Evolutionary conservation across 2,113 vertebrate genomes (phyloP).

Genomic region (Dipodomys ordii): DNA sequence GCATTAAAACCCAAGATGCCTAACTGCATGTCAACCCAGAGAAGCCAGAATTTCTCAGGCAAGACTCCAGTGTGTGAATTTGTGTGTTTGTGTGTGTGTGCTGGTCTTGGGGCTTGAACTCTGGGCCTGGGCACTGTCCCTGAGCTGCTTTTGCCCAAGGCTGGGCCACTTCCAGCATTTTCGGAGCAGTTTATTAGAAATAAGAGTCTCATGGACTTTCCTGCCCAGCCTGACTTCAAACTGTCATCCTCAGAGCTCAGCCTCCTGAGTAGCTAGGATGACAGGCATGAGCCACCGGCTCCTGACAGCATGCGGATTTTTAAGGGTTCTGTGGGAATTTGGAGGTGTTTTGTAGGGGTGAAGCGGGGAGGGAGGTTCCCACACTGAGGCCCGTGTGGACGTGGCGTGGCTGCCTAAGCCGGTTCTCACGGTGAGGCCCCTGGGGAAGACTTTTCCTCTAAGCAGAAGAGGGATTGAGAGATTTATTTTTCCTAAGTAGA

Average conservation of each 20-base stretch:
- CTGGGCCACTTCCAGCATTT: too few relatives aligned
- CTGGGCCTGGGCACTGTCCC: too few relatives aligned
- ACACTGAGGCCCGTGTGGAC: accelerated
- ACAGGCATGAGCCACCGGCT: too few relatives aligned
- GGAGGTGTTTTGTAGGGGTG: neutral
- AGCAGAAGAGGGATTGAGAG: neutral
- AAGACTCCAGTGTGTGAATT: neutral
- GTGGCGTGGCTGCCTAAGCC: neutral
- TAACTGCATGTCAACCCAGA: neutral
- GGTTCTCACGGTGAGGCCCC: neutral
- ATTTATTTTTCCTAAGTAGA: neutral
- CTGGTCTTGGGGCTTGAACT: too few relatives aligned
- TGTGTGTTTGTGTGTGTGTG: too few relatives aligned
- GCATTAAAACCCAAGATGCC: neutral
- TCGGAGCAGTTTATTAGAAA: too few relatives aligned
- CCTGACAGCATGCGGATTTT: neutral
- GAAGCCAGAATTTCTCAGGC: neutral
- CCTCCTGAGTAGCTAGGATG: too few relatives aligned
- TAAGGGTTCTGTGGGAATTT: neutral
- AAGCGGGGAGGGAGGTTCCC: neutral
- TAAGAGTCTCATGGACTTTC: too few relatives aligned
- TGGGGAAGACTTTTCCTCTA: neutral
- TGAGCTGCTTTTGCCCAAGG: too few relatives aligned
- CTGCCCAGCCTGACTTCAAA: too few relatives aligned
- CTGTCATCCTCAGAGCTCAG: too few relatives aligned